phyloP scores from a whole-genome alignment of 1,140 invertebrate species.

The Papilio helenus region DNA sequence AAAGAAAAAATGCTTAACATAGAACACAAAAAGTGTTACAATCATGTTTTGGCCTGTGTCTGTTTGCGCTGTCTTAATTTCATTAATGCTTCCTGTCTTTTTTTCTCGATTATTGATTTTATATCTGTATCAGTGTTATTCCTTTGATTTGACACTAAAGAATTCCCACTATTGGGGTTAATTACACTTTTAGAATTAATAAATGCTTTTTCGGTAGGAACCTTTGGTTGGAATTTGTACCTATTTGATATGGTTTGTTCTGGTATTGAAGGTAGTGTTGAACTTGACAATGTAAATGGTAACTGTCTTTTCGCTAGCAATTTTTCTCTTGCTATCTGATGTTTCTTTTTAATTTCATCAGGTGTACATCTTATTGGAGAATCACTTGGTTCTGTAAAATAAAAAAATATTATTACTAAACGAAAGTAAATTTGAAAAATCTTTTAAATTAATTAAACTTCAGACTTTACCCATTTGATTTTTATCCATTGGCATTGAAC shows the following conservation, averaged over 20 bases:
- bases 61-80: constrained; percentile 54
- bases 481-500: constrained; percentile 75
- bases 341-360: constrained; percentile 75
- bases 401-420: not conserved
- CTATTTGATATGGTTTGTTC: constrained; percentile 44
- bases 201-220: constrained; percentile 42
- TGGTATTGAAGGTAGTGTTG: not conserved
- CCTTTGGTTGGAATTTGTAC: constrained; percentile 55
- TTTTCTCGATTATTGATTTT: constrained; percentile 70
- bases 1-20: not conserved
- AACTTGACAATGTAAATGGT: constrained; percentile 60
- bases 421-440: too few relatives aligned
- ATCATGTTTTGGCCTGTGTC: constrained; percentile 55
- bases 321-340: constrained; percentile 69
- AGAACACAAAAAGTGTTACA: constrained; percentile 38
- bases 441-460: not conserved
- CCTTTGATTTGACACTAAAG: constrained; percentile 42
- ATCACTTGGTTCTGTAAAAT: constrained; percentile 54
- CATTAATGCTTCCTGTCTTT: constrained; percentile 76
- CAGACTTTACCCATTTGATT: constrained; percentile 55
- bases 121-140: constrained; percentile 49
- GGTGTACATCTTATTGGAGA: constrained; percentile 69
- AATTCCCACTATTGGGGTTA: constrained; percentile 33
- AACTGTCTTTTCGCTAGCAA: constrained; percentile 66
- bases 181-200: not conserved